Conservation (phyloP, 2,888 invertebrate species). For the Hyles lineata region DNA sequence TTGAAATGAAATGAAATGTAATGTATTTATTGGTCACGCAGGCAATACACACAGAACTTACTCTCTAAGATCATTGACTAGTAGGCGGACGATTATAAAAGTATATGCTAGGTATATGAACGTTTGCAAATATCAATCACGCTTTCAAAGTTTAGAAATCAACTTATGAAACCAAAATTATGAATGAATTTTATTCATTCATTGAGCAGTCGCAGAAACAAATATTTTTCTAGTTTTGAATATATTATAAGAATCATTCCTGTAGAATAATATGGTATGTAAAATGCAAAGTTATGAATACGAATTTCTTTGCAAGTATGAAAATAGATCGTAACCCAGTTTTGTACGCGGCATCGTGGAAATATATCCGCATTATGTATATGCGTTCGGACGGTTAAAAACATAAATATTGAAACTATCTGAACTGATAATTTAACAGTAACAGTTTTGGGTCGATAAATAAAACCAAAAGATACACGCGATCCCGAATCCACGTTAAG, state of each 20-base stretch:
- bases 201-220: too few relatives aligned
- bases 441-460: neutral
- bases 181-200: neutral
- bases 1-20: too few relatives aligned
- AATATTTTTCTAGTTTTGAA: too few relatives aligned
- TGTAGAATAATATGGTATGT: neutral
- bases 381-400: neutral
- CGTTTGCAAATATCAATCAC: too few relatives aligned
- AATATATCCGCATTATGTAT: neutral
- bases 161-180: too few relatives aligned
- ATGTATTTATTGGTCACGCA: too few relatives aligned
- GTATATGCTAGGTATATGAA: too few relatives aligned
- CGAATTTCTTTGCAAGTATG: neutral
- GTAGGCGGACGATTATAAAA: too few relatives aligned
- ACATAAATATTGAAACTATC: neutral
- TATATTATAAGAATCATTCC: neutral
- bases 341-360: neutral
- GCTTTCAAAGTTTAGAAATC: too few relatives aligned
- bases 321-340: conserved; percentile 17
- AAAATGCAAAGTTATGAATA: neutral
- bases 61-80: too few relatives aligned
- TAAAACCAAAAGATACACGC: neutral
- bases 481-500: too few relatives aligned
- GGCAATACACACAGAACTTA: too few relatives aligned
- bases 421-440: neutral